phyloP scores from a whole-genome alignment of 1,140 invertebrate genomes.

The Euwallacea similis region DNA sequence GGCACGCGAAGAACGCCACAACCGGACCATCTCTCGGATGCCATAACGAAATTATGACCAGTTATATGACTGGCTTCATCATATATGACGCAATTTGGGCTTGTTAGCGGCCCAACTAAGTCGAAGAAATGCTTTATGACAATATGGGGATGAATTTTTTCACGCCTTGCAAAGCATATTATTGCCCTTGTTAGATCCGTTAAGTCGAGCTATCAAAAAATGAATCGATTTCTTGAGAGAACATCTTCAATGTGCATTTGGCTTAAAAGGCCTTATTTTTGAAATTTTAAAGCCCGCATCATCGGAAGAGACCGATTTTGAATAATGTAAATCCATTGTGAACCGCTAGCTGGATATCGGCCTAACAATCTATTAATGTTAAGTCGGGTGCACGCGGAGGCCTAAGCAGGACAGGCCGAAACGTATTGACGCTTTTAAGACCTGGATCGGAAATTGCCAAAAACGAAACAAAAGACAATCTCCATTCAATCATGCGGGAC shows the following conservation, averaged over 20 bases:
- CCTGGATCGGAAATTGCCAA: not conserved
- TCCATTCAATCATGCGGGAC: slow-evolving; percentile 21
- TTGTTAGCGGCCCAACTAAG: slow-evolving; percentile 12
- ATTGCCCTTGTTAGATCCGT: not conserved
- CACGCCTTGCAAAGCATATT: not conserved
- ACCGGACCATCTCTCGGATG: slow-evolving; percentile 38
- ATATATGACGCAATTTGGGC: slow-evolving; percentile 23
- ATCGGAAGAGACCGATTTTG: not conserved
- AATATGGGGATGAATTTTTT: not conserved
- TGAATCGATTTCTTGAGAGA: not conserved
- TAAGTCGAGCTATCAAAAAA: not conserved
- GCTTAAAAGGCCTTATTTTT: not conserved
- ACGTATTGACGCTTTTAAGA: not conserved
- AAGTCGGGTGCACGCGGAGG: not conserved
- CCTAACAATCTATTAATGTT: slow-evolving; percentile 1
- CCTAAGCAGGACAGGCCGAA: not conserved
- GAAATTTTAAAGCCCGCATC: not conserved
- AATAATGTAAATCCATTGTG: slow-evolving; percentile 9
- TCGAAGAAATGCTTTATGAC: slow-evolving; percentile 20
- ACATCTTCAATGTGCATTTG: not conserved
- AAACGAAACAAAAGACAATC: slow-evolving; percentile 16
- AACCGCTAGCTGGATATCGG: not conserved
- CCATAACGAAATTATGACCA: slow-evolving; percentile 46
- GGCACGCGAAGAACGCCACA: slow-evolving; percentile 24
- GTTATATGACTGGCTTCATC: slow-evolving; percentile 42